Percentiles rank a stretch among this genome's conserved stretches.
phyloP scores from a whole-genome alignment of 2,113 vertebrate genomes.

The Aphyosemion australe region DNA sequence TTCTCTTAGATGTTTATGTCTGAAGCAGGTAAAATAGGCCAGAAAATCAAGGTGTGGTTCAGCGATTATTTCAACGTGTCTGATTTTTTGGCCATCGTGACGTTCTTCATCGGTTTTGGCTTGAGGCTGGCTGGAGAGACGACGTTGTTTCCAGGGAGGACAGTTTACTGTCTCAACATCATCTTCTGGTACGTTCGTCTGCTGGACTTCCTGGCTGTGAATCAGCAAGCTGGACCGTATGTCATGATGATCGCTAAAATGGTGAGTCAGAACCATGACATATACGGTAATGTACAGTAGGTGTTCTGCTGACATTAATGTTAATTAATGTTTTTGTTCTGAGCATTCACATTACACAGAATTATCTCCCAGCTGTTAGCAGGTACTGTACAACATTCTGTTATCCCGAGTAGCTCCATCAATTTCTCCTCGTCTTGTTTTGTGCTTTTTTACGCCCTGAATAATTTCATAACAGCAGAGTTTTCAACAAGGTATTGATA shows the following conservation, averaged over 20 bases:
- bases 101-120: slow-evolving; percentile 94
- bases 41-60: slow-evolving; percentile 99
- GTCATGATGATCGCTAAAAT: slow-evolving; percentile 99
- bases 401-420: slow-evolving; percentile 10
- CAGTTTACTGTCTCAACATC: slow-evolving; percentile 96
- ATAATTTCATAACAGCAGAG: not conserved
- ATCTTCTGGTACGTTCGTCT: slow-evolving; percentile 99
- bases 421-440: slow-evolving; percentile 4
- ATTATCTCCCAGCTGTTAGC: slow-evolving; percentile 15
- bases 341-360: slow-evolving; percentile 29
- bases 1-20: slow-evolving; percentile 94
- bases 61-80: slow-evolving; percentile 96
- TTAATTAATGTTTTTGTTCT: slow-evolving; percentile 1
- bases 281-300: no score
- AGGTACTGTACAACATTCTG: slow-evolving; percentile 29
- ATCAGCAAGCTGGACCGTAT: slow-evolving; percentile 97
- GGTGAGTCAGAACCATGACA: slow-evolving; percentile 80
- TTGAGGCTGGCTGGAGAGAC: slow-evolving; percentile 86
- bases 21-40: slow-evolving; percentile 96
- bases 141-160: slow-evolving; percentile 86
- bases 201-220: slow-evolving; percentile 95
- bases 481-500: not conserved
- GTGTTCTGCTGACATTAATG: no score
- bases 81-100: slow-evolving; percentile 93
- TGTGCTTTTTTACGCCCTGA: slow-evolving; percentile 2